Base-by-base conservation (phyloP, 30 jellyfish, hydroid and myxozoan genomes). In the Pelagia noctiluca region DNA sequence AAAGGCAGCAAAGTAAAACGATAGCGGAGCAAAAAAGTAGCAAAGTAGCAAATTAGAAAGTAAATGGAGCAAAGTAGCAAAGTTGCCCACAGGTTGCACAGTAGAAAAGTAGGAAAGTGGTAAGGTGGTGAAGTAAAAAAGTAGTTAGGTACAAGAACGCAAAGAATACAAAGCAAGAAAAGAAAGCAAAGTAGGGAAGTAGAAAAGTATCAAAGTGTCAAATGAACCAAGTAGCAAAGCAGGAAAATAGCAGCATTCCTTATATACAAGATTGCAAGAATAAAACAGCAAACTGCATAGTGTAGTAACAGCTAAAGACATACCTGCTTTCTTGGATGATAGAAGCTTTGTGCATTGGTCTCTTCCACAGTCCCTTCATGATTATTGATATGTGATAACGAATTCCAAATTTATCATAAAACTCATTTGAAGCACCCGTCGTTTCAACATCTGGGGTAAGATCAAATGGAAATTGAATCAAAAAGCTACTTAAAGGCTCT, bases 341-440 rank as follows among this genome's bases (percentile, higher is more conserved):
- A 0, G 98, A 88, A 13, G 84, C 86, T 75, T 75, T 85, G 77
- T 92, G 98, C 82, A 85, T 80, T 10, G 96, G 96, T 29, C 91
- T 54, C 49, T 92, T 85, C 98, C 98, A 92, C 4, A 92, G 35
- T 18, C 98, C 98, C 50, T 85, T 92, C 88, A 92, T 71, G 63
- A 92, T 92, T 2, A 92, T 87, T 4, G 98, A 92, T 3, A 92
- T 92, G 62, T 92, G 98, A 77, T 84, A 92, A 48, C 98, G 98
- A 71, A 92, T 92, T 21, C 98, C 98, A 80, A 92, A 92, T 66
- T 92, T 92, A 73, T 92, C 98, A 75, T 92, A 92, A 50, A 92
- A 92, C 47, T 92, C 98, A 66, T 87, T 92, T 30, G 98, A 92
- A 13, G 95, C 82, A 10, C 98, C 98, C 2, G 98, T 92, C 23